Evolutionary conservation across 2,113 vertebrate genomes (phyloP).

Genomic region (Triplophysa tibetana): DNA sequence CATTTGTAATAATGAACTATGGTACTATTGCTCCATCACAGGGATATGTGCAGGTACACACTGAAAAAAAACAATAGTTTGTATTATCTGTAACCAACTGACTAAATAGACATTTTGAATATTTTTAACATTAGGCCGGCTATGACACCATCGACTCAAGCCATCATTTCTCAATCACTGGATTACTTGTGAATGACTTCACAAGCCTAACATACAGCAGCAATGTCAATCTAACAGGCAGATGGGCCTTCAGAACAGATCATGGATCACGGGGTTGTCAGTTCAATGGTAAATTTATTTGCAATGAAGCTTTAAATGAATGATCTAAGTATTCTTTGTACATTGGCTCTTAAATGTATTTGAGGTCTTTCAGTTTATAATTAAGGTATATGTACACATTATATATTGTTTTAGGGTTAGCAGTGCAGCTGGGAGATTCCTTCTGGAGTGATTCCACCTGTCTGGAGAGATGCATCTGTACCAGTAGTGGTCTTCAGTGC

Average conservation of each 20-base stretch:
- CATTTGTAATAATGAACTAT: conserved; percentile 26
- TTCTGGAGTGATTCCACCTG: too few relatives aligned
- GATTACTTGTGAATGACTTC: conserved; percentile 19
- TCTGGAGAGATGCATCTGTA: too few relatives aligned
- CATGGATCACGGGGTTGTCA: conserved; percentile 20
- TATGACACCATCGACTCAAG: conserved; percentile 57
- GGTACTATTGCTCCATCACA: not conserved
- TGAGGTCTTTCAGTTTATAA: too few relatives aligned
- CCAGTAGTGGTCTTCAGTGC: too few relatives aligned
- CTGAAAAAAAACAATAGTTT: not conserved
- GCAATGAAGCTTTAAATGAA: not conserved
- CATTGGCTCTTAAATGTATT: too few relatives aligned
- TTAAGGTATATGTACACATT: too few relatives aligned
- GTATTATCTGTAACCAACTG: not conserved
- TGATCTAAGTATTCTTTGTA: too few relatives aligned
- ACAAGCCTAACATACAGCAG: conserved; percentile 33
- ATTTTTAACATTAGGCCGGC: conserved; percentile 55
- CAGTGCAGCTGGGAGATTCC: too few relatives aligned
- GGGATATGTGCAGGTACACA: conserved; percentile 33
- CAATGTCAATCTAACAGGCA: conserved; percentile 50
- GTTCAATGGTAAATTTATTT: conserved; percentile 29
- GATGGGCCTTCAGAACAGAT: conserved; percentile 56
- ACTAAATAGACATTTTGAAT: not conserved
- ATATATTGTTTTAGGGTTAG: not conserved
- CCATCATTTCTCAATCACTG: conserved; percentile 42